These are phyloP conservation scores for Phoenoteleia sp. DNA, from an alignment of 2,888 invertebrate genomes.

Conservation along the genomic window DNA sequence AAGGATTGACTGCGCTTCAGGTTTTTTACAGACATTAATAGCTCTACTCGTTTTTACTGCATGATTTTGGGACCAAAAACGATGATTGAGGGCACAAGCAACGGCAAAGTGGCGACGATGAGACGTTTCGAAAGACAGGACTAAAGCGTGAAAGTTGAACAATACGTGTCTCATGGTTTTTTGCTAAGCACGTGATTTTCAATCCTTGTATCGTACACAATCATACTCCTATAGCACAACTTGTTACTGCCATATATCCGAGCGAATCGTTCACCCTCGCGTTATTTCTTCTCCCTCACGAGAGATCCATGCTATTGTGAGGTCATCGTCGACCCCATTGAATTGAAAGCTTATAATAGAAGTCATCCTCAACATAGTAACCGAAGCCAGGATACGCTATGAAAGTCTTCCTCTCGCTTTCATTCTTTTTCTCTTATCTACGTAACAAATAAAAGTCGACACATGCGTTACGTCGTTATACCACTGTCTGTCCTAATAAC, in stretches of 20 bases:
- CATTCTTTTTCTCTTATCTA: neutral
- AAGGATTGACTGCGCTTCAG: conserved; percentile 9
- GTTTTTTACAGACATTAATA: conserved; percentile 75
- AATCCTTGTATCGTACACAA: conserved; percentile 48
- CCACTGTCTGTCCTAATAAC: neutral
- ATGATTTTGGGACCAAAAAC: conserved; percentile 46
- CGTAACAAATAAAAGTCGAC: conserved; percentile 65
- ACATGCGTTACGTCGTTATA: conserved; percentile 14
- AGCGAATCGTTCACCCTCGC: conserved; percentile 60
- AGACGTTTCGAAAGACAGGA: conserved; percentile 55
- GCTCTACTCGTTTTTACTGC: conserved; percentile 78
- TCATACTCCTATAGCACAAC: conserved; percentile 75
- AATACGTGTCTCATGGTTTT: conserved; percentile 81
- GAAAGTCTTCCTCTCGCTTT: conserved; percentile 1
- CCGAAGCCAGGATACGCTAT: conserved; percentile 61
- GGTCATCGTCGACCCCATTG: conserved; percentile 80
- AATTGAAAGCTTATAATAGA: conserved; percentile 77
- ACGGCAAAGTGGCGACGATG: conserved; percentile 30
- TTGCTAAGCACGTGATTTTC: conserved; percentile 57
- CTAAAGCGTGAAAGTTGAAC: conserved; percentile 69
- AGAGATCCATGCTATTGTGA: conserved; percentile 77
- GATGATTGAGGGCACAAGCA: conserved; percentile 6
- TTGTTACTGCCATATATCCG: conserved; percentile 75
- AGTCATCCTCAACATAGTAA: conserved; percentile 79
- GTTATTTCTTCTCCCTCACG: conserved; percentile 73